These are phyloP conservation scores for Ceratina calcarata DNA, from an alignment of 1,140 invertebrate species.

Conservation along the genomic window DNA sequence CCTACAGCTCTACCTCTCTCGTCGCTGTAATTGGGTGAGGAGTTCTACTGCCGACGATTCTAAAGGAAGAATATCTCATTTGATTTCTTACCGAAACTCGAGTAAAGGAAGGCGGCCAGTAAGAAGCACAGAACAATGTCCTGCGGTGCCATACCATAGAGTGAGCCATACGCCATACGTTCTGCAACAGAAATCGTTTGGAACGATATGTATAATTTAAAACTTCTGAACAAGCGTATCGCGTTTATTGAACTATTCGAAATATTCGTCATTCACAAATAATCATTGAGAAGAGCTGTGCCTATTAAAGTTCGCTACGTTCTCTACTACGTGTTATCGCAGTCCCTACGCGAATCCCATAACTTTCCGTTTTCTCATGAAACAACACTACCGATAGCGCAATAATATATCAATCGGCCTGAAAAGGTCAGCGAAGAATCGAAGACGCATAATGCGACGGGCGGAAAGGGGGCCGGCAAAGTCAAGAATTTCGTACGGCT, in stretches of 20 bases:
- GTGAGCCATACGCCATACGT: constrained; percentile 66
- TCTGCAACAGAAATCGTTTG: constrained; percentile 53
- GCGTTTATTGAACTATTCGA: no score
- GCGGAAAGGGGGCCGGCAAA: neutral
- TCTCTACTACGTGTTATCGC: no score
- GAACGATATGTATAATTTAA: neutral
- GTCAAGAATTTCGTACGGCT: constrained; percentile 51
- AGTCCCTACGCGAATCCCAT: neutral
- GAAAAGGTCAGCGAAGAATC: neutral
- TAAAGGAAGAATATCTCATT: constrained; percentile 12
- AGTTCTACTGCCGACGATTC: neutral
- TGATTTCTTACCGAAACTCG: constrained; percentile 65
- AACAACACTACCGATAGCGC: neutral
- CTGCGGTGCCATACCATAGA: constrained; percentile 68
- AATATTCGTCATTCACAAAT: no score
- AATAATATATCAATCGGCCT: neutral
- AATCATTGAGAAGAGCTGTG: no score
- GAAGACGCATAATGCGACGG: constrained; percentile 4
- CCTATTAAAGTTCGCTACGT: no score
- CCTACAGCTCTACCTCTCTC: neutral
- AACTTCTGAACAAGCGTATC: no score
- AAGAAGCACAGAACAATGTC: constrained; percentile 62
- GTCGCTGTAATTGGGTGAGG: neutral
- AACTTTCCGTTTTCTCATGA: neutral
- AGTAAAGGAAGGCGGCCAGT: constrained; percentile 57